Percentiles rank a stretch among this genome's conserved stretches.
These are phyloP conservation scores for Lycocorax pyrrhopterus DNA, from an alignment of 2,113 vertebrate species.

Conservation along the genomic window DNA sequence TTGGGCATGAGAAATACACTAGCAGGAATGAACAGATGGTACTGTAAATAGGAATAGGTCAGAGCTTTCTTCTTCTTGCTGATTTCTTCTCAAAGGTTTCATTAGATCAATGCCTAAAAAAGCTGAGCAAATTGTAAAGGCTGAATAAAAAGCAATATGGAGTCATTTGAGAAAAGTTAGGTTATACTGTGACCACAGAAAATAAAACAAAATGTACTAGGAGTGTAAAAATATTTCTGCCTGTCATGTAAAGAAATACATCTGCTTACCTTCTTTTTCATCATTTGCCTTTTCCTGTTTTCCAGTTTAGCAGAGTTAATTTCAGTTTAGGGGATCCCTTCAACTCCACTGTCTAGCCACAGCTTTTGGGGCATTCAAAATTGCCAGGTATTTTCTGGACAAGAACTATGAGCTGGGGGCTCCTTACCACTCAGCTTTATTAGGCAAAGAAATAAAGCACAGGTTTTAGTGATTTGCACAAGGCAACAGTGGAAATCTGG, in stretches of 20 bases:
- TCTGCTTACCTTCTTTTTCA: background rate
- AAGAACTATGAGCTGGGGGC: fast-evolving
- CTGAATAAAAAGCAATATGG: background rate
- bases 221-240: background rate
- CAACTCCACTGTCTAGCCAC: background rate
- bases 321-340: background rate
- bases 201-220: background rate
- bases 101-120: background rate
- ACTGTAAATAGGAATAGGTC: background rate
- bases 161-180: background rate
- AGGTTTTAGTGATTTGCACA: background rate
- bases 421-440: background rate
- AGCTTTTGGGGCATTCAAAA: background rate
- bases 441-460: background rate
- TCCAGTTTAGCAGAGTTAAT: background rate
- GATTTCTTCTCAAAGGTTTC: constrained; percentile 1
- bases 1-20: background rate
- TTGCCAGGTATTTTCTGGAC: background rate
- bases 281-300: background rate
- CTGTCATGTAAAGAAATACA: background rate
- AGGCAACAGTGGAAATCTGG: background rate
- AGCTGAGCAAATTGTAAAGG: background rate
- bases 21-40: background rate
- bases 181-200: background rate
- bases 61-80: background rate